Evolutionary conservation across 2,113 vertebrate species (phyloP).

Genomic region (Xerus inauris): DNA sequence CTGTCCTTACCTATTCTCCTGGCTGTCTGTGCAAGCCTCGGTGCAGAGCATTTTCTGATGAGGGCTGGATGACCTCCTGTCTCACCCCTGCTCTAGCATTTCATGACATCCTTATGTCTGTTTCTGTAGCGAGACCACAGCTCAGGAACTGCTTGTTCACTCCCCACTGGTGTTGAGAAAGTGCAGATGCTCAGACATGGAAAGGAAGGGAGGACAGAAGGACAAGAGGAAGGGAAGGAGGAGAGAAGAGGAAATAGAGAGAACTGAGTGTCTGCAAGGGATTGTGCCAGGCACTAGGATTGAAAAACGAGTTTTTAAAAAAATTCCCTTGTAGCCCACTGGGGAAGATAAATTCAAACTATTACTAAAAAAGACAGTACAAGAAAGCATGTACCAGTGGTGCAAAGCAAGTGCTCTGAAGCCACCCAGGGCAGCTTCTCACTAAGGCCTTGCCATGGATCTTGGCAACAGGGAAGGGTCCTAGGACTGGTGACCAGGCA

Average conservation of each 20-base stretch:
- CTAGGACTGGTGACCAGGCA: neutral
- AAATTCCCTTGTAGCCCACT: too few relatives aligned
- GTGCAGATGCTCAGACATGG: fast-evolving
- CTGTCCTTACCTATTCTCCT: too few relatives aligned
- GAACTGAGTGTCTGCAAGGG: neutral
- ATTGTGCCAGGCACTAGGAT: too few relatives aligned
- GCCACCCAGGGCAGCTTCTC: neutral
- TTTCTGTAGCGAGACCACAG: neutral
- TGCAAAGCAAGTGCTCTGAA: neutral
- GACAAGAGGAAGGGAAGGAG: neutral
- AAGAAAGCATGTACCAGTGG: too few relatives aligned
- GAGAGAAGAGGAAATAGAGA: neutral
- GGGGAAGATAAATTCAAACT: neutral
- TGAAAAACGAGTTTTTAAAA: too few relatives aligned
- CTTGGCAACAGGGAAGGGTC: too few relatives aligned
- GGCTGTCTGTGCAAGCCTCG: neutral
- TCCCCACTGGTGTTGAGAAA: neutral
- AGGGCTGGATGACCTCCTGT: neutral
- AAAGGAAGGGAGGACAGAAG: neutral
- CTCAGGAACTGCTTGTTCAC: neutral
- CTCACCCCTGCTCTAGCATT: neutral
- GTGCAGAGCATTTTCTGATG: too few relatives aligned
- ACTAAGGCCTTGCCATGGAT: neutral
- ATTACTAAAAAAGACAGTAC: neutral
- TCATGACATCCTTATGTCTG: fast-evolving